Evolutionary conservation across 2,113 vertebrate species (phyloP).

Genomic region (Osmerus mordax): DNA sequence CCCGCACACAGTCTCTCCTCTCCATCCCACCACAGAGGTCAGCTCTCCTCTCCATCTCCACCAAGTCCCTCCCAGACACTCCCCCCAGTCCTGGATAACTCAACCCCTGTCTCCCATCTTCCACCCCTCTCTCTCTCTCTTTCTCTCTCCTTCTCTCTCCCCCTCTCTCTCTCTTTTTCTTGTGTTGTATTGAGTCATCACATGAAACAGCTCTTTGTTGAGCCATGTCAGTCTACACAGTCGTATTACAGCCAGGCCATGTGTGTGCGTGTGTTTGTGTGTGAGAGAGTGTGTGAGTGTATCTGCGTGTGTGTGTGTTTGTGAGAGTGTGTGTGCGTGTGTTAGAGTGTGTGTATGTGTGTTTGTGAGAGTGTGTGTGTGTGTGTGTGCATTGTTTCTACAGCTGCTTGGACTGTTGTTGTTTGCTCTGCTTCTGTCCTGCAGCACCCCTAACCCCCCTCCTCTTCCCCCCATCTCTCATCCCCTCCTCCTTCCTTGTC

Average conservation of each 20-base stretch:
- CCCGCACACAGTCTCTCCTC: neutral
- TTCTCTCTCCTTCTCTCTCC: neutral
- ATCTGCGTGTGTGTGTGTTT: neutral
- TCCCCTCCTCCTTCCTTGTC: neutral
- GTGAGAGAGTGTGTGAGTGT: too few species aligned
- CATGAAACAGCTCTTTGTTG: too few species aligned
- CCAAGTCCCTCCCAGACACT: too few species aligned
- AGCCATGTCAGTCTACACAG: too few species aligned
- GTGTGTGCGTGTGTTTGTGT: too few species aligned
- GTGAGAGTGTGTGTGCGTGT: constrained; percentile 46
- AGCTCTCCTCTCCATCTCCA: too few species aligned
- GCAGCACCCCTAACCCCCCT: constrained; percentile 30
- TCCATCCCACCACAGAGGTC: too few species aligned
- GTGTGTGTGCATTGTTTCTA: constrained; percentile 63
- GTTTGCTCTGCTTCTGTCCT: constrained; percentile 57
- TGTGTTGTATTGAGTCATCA: neutral
- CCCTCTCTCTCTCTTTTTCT: neutral
- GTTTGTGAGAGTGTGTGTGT: neutral
- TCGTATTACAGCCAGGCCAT: too few species aligned
- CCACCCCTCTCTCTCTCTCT: neutral
- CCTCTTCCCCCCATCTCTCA: neutral
- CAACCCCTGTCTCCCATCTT: neutral
- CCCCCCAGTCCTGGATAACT: too few species aligned
- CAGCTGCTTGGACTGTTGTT: constrained; percentile 71
- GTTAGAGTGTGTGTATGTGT: constrained; percentile 14